Evolutionary conservation across 2,888 invertebrate genomes (phyloP), one percentile per base, ranked within the genome.

Genomic region (Polydrusus cervinus): DNA sequence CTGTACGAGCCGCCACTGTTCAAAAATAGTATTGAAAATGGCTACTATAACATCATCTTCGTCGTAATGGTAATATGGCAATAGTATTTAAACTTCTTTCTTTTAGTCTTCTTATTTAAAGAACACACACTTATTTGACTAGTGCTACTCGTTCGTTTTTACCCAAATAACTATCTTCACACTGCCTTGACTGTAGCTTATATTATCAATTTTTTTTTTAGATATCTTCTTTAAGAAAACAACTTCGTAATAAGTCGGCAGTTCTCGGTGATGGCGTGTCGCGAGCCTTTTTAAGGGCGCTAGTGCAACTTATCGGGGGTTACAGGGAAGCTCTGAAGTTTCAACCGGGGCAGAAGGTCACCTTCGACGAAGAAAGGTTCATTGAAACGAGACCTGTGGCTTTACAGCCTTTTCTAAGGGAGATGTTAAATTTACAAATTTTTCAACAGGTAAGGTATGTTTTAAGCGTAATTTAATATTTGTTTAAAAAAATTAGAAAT

Each of bases 251-350:
- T 84, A 91, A 93, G 82, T 91, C 95, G 79, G 93, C 93, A 65
- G 88, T 93, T 71, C 88, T 96, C 73, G 98, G 98, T 0, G 98
- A 99, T 86, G 95, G 96, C 0, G 94, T 99, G 6, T 95, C 98
- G 3, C 92, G 97, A 83, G 95, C 97, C 57, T 99, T 99, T 88
- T 89, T 99, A 69, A 90, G 94, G 75, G 95, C 97, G 10, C 89
- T 98, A 80, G 98, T 98, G 11, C 94, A 95, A 86, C 89, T 99
- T 70, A 98, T 99, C 82, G 98, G 98, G 61, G 96, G 97, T 78
- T 98, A 97, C 87, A 90, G 96, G 78, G 97, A 97, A 87, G 97
- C 97, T 34, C 91, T 98, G 55, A 93, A 93, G 86, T 92, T 93
- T 81, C 90, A 91, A 76, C 90, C 91, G 79, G 92, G 92, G 6